Evolutionary conservation across 1,140 invertebrate genomes (phyloP).

Genomic region (Rhagoletis pomonella): DNA sequence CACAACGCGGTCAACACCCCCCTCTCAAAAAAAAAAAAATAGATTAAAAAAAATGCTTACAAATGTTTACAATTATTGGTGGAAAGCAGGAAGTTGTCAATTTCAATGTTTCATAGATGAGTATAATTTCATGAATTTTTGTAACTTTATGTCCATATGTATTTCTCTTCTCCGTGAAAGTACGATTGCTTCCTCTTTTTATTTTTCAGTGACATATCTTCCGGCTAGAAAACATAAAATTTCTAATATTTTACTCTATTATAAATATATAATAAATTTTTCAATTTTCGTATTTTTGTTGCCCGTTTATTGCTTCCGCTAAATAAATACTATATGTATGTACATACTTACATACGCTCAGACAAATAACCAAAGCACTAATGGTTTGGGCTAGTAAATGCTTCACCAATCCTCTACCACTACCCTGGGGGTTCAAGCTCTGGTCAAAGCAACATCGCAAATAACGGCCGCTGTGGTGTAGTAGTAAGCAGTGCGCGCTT

Average conservation of each 20-base stretch:
- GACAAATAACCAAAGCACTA: no score
- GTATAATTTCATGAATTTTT: neutral
- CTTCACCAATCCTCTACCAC: no score
- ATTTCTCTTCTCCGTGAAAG: no score
- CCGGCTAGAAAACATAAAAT: constrained; percentile 16
- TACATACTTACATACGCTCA: no score
- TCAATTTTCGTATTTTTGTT: neutral
- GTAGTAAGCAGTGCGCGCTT: no score
- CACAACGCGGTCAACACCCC: neutral
- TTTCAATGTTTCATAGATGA: neutral
- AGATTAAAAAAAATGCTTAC: neutral
- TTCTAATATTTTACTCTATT: neutral
- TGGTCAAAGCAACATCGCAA: no score
- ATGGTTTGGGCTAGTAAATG: no score
- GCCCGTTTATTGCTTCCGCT: neutral
- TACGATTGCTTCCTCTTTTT: no score
- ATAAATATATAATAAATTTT: neutral
- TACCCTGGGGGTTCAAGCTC: no score
- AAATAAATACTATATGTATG: neutral
- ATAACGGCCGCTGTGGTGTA: no score
- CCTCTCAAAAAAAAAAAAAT: no score
- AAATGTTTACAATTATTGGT: neutral
- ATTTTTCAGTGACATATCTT: neutral
- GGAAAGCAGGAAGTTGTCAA: constrained; percentile 8
- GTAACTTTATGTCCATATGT: neutral